Percentiles rank a stretch among this genome's conserved stretches.
These are phyloP conservation scores for Fissipunctia ypsillon DNA, from an alignment of 2,888 invertebrate genomes.

Conservation along the genomic window DNA sequence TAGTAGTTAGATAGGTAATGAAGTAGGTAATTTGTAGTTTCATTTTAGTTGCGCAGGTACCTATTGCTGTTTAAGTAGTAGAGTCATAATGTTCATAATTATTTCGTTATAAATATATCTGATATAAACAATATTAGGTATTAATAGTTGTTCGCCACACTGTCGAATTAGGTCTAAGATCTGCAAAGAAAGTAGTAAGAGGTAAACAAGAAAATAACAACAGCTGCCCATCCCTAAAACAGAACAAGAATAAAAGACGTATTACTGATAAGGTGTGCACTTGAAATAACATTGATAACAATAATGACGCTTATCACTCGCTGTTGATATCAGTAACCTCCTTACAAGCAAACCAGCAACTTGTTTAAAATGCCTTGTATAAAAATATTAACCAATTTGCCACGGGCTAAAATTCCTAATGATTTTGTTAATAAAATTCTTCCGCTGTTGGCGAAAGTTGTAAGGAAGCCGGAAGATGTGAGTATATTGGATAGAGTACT, in stretches of 20 bases:
- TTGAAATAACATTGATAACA: slow-evolving; percentile 60
- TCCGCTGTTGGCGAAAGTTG: slow-evolving; percentile 62
- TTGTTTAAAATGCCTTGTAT: slow-evolving; percentile 79
- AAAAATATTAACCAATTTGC: slow-evolving; percentile 80
- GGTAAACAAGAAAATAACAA: background rate
- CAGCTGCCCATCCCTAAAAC: slow-evolving; percentile 33
- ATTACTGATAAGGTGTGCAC: slow-evolving; percentile 49
- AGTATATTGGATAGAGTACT: slow-evolving; percentile 11
- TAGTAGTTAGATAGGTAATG: too few relatives aligned
- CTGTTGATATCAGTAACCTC: slow-evolving; percentile 42
- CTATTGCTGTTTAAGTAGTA: too few relatives aligned
- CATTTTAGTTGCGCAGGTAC: too few relatives aligned
- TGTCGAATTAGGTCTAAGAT: too few relatives aligned
- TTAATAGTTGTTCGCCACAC: too few relatives aligned
- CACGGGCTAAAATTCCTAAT: slow-evolving; percentile 74
- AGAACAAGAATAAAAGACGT: slow-evolving; percentile 29
- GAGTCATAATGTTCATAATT: too few relatives aligned
- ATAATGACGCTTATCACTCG: slow-evolving; percentile 46
- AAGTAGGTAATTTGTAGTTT: too few relatives aligned
- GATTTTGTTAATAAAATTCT: slow-evolving; percentile 78
- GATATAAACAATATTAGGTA: too few relatives aligned
- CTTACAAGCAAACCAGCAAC: slow-evolving; percentile 4
- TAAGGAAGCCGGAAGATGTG: slow-evolving; percentile 50
- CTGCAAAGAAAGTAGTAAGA: background rate
- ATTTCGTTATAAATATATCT: too few relatives aligned